These are phyloP conservation scores for Aphidius colemani DNA, from an alignment of 2,888 invertebrate genomes.

Conservation along the genomic window DNA sequence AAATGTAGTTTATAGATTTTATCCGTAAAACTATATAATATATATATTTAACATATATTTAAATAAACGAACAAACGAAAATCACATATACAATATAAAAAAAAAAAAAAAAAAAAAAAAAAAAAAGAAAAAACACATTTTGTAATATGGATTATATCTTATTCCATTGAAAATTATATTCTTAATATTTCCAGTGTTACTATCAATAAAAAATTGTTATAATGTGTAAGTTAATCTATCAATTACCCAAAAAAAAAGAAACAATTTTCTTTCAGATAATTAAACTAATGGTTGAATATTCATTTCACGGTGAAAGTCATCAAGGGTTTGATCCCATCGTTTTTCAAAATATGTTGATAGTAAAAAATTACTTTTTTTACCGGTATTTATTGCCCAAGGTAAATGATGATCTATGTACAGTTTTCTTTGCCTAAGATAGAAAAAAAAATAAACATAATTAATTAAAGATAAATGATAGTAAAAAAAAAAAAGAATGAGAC, in stretches of 20 bases:
- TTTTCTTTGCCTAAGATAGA: slow-evolving; percentile 70
- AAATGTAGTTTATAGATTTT: slow-evolving; percentile 22
- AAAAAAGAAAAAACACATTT: slow-evolving; percentile 33
- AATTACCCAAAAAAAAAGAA: too few species aligned
- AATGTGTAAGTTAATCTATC: slow-evolving; percentile 40
- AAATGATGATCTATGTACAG: slow-evolving; percentile 77
- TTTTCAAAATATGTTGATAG: slow-evolving; percentile 91
- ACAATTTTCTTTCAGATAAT: not conserved
- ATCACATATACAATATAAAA: slow-evolving; percentile 12
- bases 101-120: slow-evolving; percentile 17
- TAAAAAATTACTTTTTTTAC: slow-evolving; percentile 75
- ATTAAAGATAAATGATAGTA: too few species aligned
- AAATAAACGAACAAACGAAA: slow-evolving; percentile 16
- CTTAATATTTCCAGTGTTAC: slow-evolving; percentile 59
- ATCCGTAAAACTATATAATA: slow-evolving; percentile 20
- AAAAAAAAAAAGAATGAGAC: too few species aligned
- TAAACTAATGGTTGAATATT: slow-evolving; percentile 63
- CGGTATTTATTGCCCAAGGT: slow-evolving; percentile 86
- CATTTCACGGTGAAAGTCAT: slow-evolving; percentile 80
- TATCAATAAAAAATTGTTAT: slow-evolving; percentile 58
- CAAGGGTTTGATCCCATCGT: slow-evolving; percentile 87
- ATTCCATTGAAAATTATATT: slow-evolving; percentile 57
- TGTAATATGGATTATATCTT: slow-evolving; percentile 54
- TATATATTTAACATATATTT: slow-evolving; percentile 22
- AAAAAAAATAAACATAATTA: not conserved